Evolutionary conservation across 2,113 vertebrate species (phyloP).

Genomic region (Notechis scutatus): DNA sequence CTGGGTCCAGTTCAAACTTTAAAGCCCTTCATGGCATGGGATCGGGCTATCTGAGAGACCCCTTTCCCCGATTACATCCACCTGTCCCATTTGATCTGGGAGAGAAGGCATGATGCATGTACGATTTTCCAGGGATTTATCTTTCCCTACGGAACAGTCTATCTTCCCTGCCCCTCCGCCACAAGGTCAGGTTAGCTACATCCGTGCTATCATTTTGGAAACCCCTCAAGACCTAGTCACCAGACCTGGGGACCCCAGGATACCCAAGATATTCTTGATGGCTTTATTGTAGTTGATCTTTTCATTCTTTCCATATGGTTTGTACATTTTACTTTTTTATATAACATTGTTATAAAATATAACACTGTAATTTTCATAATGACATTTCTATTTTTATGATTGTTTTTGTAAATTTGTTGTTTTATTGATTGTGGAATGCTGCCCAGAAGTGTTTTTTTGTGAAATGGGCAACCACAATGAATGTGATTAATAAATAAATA

Average conservation of each 20-base stretch:
- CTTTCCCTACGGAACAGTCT: not conserved
- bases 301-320: not conserved
- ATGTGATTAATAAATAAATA: not conserved
- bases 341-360: not conserved
- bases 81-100: not conserved
- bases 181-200: not conserved
- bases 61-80: not conserved
- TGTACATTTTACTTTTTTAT: not conserved
- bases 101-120: not conserved
- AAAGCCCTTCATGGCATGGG: not conserved
- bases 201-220: not conserved
- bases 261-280: not conserved
- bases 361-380: not conserved
- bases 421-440: not conserved
- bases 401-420: not conserved
- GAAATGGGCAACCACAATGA: not conserved
- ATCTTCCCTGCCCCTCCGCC: not conserved
- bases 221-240: not conserved
- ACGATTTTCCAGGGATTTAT: not conserved
- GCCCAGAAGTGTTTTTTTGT: not conserved
- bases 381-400: not conserved
- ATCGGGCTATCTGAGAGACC: not conserved
- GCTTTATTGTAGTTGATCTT: not conserved
- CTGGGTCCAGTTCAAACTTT: not conserved
- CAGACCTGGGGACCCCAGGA: not conserved